phyloP scores from a whole-genome alignment of 2,888 invertebrate species.

The Belgica antarctica region DNA sequence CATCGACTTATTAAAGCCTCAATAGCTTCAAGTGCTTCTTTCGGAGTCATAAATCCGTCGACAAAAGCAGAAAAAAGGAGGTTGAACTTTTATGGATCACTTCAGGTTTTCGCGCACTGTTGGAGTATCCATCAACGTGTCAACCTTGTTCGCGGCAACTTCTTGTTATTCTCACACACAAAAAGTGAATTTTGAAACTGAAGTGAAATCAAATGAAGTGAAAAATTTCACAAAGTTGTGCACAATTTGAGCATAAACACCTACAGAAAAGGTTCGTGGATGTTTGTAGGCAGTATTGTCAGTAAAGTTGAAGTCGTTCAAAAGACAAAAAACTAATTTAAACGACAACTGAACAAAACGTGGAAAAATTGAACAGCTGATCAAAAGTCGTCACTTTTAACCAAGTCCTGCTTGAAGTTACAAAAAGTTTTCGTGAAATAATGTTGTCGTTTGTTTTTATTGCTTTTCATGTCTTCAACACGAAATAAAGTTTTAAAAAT shows the following conservation, averaged over 20 bases:
- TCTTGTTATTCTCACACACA: too few relatives aligned
- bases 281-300: too few relatives aligned
- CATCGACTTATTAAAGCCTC: background rate
- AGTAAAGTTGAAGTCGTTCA: too few relatives aligned
- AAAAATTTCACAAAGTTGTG: background rate
- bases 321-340: too few relatives aligned
- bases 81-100: constrained; percentile 15
- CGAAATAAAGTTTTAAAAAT: background rate
- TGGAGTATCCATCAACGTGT: background rate
- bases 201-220: too few relatives aligned
- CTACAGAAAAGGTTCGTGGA: too few relatives aligned
- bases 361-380: too few relatives aligned
- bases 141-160: too few relatives aligned
- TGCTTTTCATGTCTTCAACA: background rate
- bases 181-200: background rate
- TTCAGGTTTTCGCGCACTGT: background rate
- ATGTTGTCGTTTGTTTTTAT: constrained; percentile 30
- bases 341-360: too few relatives aligned
- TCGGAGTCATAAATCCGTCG: background rate
- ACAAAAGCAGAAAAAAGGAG: background rate
- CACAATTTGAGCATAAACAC: background rate
- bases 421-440: too few relatives aligned
- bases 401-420: too few relatives aligned
- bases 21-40: background rate
- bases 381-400: too few relatives aligned